Evolutionary conservation across 2,113 vertebrate genomes (phyloP), one percentile per base, ranked within the genome.

Genomic region (Micronycteris hirsuta): DNA sequence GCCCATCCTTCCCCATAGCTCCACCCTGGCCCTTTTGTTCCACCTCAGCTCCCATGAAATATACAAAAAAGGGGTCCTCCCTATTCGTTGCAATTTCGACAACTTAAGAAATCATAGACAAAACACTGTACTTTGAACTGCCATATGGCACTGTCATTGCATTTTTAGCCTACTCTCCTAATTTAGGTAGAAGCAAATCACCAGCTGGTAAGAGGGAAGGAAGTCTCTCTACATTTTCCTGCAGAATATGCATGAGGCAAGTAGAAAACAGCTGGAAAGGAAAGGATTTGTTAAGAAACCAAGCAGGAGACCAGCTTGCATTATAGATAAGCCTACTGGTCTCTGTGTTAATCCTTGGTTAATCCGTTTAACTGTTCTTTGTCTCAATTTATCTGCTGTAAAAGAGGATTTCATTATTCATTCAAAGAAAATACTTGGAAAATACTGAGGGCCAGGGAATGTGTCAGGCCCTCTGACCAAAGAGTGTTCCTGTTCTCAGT

Each of bases 151-250:
- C 7, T 63, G 52, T 67, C 12, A 17, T 24, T 95, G 47, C 61
- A 78, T 65, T 95, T 86, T 95, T 82, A 97, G 94, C 41, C 54
- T 43, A 89, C 70, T 58, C 31, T 76, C 65, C 58, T 67, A 86
- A 65, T 93, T 85, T 95, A 83, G 78, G 58, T 33, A 89, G 58
- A 91, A 81, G 61, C 61, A 93, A 86, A 76, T 77, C 70, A 86
- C 33, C 38, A 94, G 65, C 38, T 93, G 54, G 19, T 36, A 47
- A 74, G 26, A 26, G 11, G 43, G 70, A 92, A 83, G 63, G 26
- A 93, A 83, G 22, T 92, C 36, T 45, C 71, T 86, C 83, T 80
- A 83, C 24, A 45, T 80, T 33, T 84, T 6, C 63, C n/a, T 22
- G 26, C 31, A 81, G 41, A 91, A 33, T 77, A 77, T 88, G 47